Conservation (phyloP, 2,113 vertebrate genomes). For the Xiphias gladius region DNA sequence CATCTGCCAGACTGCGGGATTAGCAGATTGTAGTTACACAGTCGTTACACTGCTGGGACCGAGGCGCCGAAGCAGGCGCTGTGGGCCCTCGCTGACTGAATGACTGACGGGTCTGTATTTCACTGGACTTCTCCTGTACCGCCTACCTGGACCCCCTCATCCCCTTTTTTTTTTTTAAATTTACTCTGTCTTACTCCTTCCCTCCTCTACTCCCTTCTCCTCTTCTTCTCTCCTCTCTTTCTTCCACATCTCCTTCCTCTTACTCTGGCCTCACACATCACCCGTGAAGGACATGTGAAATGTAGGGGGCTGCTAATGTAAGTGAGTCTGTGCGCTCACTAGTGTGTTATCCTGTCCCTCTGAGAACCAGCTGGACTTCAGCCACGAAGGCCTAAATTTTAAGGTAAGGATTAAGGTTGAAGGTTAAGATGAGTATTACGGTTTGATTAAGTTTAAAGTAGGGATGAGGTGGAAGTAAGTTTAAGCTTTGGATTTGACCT, state of each 20-base stretch:
- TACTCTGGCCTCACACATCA: not conserved
- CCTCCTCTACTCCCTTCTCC: not conserved
- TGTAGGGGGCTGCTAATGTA: not conserved
- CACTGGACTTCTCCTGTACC: constrained; percentile 6
- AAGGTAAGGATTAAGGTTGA: not conserved
- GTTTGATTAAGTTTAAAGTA: not conserved
- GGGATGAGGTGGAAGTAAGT: not conserved
- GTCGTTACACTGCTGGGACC: constrained; percentile 50
- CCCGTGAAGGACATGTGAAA: constrained; percentile 37
- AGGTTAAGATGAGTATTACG: not conserved
- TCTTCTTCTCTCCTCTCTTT: not conserved
- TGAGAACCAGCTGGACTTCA: constrained; percentile 7
- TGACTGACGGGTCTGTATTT: constrained; percentile 2
- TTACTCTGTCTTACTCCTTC: not conserved
- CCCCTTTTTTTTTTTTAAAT: too few relatives aligned
- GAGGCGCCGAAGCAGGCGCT: constrained; percentile 43
- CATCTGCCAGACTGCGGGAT: constrained; percentile 58
- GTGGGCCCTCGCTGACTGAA: not conserved
- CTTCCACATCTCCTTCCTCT: not conserved
- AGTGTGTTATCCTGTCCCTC: not conserved
- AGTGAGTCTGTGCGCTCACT: constrained; percentile 17
- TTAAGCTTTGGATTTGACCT: constrained; percentile 1
- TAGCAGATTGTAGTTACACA: constrained; percentile 61
- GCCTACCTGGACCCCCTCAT: constrained; percentile 1
- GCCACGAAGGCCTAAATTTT: not conserved